Conservation (phyloP, 2,797 vertebrate species). For the Acipenser transmontanus region DNA sequence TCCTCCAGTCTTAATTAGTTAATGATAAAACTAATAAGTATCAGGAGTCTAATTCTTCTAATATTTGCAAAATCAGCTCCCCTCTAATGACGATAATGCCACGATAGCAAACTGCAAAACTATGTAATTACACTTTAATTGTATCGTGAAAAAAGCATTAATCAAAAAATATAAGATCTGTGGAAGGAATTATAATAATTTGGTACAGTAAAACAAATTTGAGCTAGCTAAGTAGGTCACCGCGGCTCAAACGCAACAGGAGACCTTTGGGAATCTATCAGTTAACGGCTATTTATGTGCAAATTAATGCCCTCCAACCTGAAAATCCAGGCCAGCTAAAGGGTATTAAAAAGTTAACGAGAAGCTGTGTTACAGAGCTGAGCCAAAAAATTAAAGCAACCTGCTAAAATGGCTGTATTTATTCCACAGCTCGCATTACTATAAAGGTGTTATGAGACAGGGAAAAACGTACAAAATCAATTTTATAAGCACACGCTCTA, state of each 20-base stretch:
- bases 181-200: conserved; percentile 90
- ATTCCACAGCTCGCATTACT: conserved; percentile 1
- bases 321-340: conserved; percentile 78
- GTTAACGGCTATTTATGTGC: conserved; percentile 93
- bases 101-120: conserved; percentile 75
- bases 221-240: conserved; percentile 90
- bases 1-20: conserved; percentile 56
- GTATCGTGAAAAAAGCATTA: conserved; percentile 88
- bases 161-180: conserved; percentile 88
- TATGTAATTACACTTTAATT: conserved; percentile 95
- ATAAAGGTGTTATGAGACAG: not conserved
- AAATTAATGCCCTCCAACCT: conserved; percentile 89
- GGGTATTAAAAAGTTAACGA: conserved; percentile 83
- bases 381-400: conserved; percentile 70
- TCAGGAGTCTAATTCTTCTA: conserved; percentile 80
- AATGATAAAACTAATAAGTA: conserved; percentile 60
- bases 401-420: conserved; percentile 37
- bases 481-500: not conserved
- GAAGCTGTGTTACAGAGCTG: conserved; percentile 66
- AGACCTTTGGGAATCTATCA: conserved; percentile 77
- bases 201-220: conserved; percentile 74
- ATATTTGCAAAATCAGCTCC: conserved; percentile 83
- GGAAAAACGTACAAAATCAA: conserved; percentile 7
- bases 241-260: conserved; percentile 76
- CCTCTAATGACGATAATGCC: conserved; percentile 80